A percentile compares a stretch with the other conserved stretches of the same genome.
These are phyloP conservation scores for Barnardius zonarius DNA, from an alignment of 2,113 vertebrate genomes.

Conservation along the genomic window DNA sequence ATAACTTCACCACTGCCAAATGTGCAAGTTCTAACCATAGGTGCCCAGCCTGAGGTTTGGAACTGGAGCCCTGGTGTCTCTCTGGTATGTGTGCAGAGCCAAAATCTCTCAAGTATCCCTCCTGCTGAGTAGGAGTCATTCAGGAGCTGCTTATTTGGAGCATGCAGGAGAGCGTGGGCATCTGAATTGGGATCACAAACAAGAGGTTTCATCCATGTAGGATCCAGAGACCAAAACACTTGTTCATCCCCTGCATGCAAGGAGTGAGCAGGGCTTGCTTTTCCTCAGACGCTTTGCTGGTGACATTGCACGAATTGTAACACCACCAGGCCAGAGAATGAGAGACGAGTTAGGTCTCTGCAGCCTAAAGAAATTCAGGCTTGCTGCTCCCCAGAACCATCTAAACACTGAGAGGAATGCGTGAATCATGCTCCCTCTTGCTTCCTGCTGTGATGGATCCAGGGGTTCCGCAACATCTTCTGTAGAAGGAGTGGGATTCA, in stretches of 20 bases:
- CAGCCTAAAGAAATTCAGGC: background rate
- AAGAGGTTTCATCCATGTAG: background rate
- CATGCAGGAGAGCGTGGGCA: accelerated
- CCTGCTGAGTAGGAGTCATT: background rate
- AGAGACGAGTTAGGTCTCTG: background rate
- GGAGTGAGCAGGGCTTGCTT: background rate
- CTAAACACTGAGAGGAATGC: background rate
- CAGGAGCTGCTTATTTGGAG: background rate
- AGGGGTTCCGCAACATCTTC: background rate
- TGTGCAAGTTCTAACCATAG: background rate
- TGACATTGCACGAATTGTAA: background rate
- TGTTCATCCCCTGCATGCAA: background rate
- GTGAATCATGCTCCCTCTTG: background rate
- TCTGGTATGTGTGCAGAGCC: background rate
- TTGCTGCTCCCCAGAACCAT: background rate
- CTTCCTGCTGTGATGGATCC: background rate
- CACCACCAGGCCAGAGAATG: background rate
- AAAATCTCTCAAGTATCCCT: background rate
- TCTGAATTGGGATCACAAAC: background rate
- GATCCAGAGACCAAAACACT: background rate
- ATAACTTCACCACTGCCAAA: background rate
- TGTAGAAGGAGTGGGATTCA: background rate
- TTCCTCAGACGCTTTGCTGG: background rate
- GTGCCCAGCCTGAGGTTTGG: background rate
- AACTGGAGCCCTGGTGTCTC: background rate